These are phyloP conservation scores for Scarus forsteni DNA, from an alignment of 2,797 vertebrate species.

Conservation along the genomic window DNA sequence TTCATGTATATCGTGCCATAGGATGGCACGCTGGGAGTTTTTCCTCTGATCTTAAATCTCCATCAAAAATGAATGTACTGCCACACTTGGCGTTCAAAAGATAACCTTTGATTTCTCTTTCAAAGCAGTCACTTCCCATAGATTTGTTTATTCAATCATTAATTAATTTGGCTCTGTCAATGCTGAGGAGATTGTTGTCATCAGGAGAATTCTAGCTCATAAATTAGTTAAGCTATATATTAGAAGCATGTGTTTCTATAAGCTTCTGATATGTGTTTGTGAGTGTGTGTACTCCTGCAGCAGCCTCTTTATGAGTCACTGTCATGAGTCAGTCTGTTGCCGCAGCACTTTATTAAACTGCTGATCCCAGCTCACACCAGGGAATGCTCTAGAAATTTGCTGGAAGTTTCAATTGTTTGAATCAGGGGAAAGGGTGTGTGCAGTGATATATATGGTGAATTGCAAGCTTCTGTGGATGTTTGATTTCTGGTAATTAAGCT, in stretches of 20 bases:
- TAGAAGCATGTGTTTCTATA: slow-evolving; percentile 5
- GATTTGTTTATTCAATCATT: slow-evolving; percentile 48
- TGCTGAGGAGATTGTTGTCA: slow-evolving; percentile 9
- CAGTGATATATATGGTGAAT: neutral
- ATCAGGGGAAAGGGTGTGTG: neutral
- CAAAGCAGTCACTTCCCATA: slow-evolving; percentile 22
- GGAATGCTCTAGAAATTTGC: slow-evolving; percentile 7
- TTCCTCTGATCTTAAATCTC: slow-evolving; percentile 49
- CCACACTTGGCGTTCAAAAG: slow-evolving; percentile 23
- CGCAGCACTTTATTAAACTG: slow-evolving; percentile 55
- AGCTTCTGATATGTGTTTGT: slow-evolving; percentile 15
- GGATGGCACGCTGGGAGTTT: slow-evolving; percentile 7
- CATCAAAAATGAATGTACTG: slow-evolving; percentile 40
- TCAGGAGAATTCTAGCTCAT: slow-evolving; percentile 2
- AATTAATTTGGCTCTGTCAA: slow-evolving; percentile 30
- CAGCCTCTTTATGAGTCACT: slow-evolving; percentile 60
- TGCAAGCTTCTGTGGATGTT: slow-evolving; percentile 13
- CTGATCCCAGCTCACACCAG: slow-evolving; percentile 39
- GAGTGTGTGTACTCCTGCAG: slow-evolving; percentile 22
- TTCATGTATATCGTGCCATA: slow-evolving; percentile 38
- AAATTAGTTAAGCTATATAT: slow-evolving; percentile 22
- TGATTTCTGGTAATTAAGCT: slow-evolving; percentile 44
- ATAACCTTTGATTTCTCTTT: slow-evolving; percentile 47
- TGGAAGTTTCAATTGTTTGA: slow-evolving; percentile 30
- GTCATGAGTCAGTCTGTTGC: slow-evolving; percentile 47